These are phyloP conservation scores for Synergus umbraculus DNA, from an alignment of 2,888 invertebrate genomes.

Conservation along the genomic window DNA sequence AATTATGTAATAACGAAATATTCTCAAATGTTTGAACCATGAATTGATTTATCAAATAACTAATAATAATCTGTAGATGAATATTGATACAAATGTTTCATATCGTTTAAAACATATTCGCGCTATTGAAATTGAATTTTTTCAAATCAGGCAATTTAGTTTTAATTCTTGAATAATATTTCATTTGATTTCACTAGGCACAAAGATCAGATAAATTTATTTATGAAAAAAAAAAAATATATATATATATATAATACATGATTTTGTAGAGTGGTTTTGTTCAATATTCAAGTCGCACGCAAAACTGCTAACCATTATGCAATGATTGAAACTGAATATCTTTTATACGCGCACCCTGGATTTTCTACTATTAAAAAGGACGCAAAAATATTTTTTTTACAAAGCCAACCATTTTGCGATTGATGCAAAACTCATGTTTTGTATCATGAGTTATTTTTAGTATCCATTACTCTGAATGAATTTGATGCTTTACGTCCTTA, in stretches of 20 bases:
- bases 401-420: neutral
- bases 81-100: too few relatives aligned
- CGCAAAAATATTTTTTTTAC: neutral
- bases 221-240: too few relatives aligned
- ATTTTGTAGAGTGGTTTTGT: neutral
- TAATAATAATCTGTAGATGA: too few relatives aligned
- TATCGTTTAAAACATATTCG: too few relatives aligned
- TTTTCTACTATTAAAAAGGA: neutral
- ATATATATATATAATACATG: neutral
- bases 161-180: too few relatives aligned
- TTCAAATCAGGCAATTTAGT: too few relatives aligned
- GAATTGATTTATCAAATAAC: too few relatives aligned
- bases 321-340: neutral
- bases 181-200: neutral
- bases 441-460: neutral
- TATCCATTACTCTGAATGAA: neutral
- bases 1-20: too few relatives aligned
- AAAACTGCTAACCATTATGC: neutral
- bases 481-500: too few relatives aligned
- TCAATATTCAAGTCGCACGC: neutral
- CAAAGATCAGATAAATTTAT: too few relatives aligned
- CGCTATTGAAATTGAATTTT: too few relatives aligned
- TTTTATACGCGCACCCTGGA: neutral
- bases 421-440: neutral
- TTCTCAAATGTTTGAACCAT: too few relatives aligned